Evolutionary conservation across 2,113 vertebrate species (phyloP), one percentile per base, ranked within the genome.

Genomic region (Cyanoramphus novaezelandiae): DNA sequence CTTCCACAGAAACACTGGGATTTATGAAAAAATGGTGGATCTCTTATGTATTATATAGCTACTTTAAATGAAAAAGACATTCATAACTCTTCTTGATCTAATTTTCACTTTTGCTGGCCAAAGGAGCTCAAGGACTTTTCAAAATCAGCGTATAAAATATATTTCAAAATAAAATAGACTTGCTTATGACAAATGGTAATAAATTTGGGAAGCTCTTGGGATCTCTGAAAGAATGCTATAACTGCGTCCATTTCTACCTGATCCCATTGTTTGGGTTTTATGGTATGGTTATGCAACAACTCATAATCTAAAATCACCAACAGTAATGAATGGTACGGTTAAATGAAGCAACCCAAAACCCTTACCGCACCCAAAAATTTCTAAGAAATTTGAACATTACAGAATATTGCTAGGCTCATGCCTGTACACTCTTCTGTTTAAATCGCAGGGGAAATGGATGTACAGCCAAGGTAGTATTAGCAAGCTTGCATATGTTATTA

Each of bases 401-500:
- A 76, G 47, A 78, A 37, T 68, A 84, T 41, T 76, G 17, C 31
- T 67, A 88, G 43, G 63, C 46, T 86, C 64, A 69, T 50, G 35
- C 18, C 47, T 52, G 21, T 60, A 62, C 28, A 92, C 39, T 86
- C 31, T 91, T 72, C 65, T 92, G 19, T 49, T 87, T 87, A 87
- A 92, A 76, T 84, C 65, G 52, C 28, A 65, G 50, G 49, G 59
- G 72, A 92, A 92, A 68, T 47, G n/a, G n/a, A 49, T 63, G 50
- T 86, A 50, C 0, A 10, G 11, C 31, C 53, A 78, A 87, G 75
- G 75, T 39, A 72, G 44, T 59, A 80, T 69, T 95, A 93, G 31
- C 13, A 65, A 77, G 49, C 6, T 82, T 72, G n/a, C n/a, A 35
- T 85, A 53, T 85, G 47, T 91, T 79, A 93, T 95, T 92, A 95